These are phyloP conservation scores for Drosophila neocordata DNA, from an alignment of 1,140 invertebrate species.

Conservation along the genomic window DNA sequence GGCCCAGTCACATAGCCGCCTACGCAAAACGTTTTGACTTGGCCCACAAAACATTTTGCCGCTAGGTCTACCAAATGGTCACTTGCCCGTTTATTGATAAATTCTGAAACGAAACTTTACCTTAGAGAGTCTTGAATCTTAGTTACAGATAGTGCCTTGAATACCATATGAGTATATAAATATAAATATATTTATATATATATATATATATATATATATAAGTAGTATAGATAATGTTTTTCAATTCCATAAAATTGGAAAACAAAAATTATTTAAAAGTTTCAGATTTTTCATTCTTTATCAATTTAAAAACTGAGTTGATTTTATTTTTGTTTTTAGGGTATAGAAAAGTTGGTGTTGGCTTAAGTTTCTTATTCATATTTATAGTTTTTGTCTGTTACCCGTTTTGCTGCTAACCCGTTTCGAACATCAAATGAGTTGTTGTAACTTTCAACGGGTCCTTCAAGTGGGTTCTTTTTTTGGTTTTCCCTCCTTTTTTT, in stretches of 20 bases:
- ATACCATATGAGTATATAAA: no score
- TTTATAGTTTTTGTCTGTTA: conserved; percentile 48
- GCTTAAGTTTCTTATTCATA: conserved; percentile 4
- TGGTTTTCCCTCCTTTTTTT: no score
- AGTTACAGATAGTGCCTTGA: no score
- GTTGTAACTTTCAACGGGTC: conserved; percentile 66
- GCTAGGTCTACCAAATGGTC: background rate
- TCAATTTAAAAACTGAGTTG: background rate
- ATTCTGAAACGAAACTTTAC: conserved; percentile 13
- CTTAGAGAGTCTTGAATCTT: conserved; percentile 3
- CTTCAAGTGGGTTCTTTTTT: conserved; percentile 28
- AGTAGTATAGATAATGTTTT: no score
- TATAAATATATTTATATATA: no score
- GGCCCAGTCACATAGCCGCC: conserved; percentile 9
- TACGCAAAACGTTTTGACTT: conserved; percentile 59
- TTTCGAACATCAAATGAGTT: conserved; percentile 53
- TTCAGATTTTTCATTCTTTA: background rate
- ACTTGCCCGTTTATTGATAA: conserved; percentile 18
- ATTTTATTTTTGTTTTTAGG: background rate
- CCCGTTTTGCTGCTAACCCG: conserved; percentile 5
- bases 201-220: no score
- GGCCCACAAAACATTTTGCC: conserved; percentile 21
- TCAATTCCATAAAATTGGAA: no score
- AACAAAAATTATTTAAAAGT: no score
- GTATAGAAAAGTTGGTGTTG: background rate